Evolutionary conservation across 2,888 invertebrate species (phyloP).

Genomic region (Diaprepes abbreviatus): DNA sequence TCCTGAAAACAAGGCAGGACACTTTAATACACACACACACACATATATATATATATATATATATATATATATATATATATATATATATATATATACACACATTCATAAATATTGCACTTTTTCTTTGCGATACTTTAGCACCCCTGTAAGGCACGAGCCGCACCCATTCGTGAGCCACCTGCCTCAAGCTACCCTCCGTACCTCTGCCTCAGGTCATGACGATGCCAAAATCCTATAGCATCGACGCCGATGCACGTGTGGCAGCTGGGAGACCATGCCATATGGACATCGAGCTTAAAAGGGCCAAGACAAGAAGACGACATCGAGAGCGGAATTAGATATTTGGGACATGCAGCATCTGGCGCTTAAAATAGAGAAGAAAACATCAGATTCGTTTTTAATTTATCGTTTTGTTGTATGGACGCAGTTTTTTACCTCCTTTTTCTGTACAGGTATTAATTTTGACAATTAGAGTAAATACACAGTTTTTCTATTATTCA

Average conservation of each 20-base stretch:
- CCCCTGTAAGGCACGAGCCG: slow-evolving; percentile 36
- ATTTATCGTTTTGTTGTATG: neutral
- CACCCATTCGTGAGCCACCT: slow-evolving; percentile 23
- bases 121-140: neutral
- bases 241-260: slow-evolving; percentile 29
- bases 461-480: too few relatives aligned
- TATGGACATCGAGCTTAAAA: slow-evolving; percentile 29
- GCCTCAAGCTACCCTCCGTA: slow-evolving; percentile 7
- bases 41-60: too few relatives aligned
- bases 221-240: neutral
- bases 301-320: slow-evolving; percentile 35
- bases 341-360: slow-evolving; percentile 31
- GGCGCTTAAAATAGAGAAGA: slow-evolving; percentile 16
- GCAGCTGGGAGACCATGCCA: slow-evolving; percentile 37
- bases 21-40: too few relatives aligned
- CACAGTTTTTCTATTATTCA: too few relatives aligned
- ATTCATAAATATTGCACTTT: neutral
- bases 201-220: neutral
- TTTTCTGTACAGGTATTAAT: too few relatives aligned
- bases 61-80: too few relatives aligned
- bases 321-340: slow-evolving; percentile 27
- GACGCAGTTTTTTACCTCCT: too few relatives aligned
- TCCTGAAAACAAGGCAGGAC: too few relatives aligned
- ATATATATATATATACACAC: too few relatives aligned
- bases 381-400: slow-evolving; percentile 10